A percentile compares a stretch with the other conserved stretches of the same genome.
Evolutionary conservation across 2,888 invertebrate genomes (phyloP).

Genomic region (Bellardia pandia): DNA sequence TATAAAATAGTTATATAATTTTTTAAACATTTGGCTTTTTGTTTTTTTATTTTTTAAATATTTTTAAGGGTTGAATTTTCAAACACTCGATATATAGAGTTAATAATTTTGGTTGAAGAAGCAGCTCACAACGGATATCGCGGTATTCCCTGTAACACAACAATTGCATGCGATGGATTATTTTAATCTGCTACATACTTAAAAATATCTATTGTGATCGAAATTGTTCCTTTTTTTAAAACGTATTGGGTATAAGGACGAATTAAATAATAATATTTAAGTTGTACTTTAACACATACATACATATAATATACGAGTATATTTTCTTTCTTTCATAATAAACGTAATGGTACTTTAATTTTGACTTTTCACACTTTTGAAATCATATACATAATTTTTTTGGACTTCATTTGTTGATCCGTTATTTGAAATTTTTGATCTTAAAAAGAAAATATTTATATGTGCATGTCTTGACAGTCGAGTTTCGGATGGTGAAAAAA

Average conservation of each 20-base stretch:
- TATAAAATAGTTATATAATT: background rate
- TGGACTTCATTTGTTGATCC: no score
- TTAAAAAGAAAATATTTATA: no score
- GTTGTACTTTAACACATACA: no score
- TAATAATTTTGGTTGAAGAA: conserved; percentile 87
- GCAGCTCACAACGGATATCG: conserved; percentile 88
- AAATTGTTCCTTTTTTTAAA: conserved; percentile 15
- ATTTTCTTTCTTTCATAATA: no score
- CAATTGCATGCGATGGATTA: conserved; percentile 84
- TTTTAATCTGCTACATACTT: conserved; percentile 73
- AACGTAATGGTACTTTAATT: no score
- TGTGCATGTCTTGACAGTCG: no score
- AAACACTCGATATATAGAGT: conserved; percentile 87
- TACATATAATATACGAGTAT: no score
- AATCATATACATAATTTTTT: no score
- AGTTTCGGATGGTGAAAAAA: no score
- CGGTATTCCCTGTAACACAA: conserved; percentile 86
- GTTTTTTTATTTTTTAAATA: background rate
- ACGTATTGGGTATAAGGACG: background rate
- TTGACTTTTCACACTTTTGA: no score
- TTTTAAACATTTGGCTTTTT: background rate
- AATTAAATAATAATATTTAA: no score
- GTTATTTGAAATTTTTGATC: no score
- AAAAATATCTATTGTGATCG: background rate
- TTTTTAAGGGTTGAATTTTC: conserved; percentile 77